phyloP scores from a whole-genome alignment of 2,113 vertebrate species.

The Tenebrosternarchus preto region DNA sequence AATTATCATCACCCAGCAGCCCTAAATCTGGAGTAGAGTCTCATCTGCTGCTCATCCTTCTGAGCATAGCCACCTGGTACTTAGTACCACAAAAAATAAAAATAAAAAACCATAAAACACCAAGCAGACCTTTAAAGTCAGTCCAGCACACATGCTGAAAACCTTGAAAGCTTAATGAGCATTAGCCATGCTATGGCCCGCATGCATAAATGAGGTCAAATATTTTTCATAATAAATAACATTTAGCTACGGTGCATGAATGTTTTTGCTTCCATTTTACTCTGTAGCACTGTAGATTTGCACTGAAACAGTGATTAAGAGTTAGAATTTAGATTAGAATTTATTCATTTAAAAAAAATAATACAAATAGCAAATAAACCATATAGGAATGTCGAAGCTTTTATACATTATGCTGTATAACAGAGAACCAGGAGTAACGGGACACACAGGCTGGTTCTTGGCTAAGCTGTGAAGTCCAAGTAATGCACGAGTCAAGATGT shows the following conservation, averaged over 20 bases:
- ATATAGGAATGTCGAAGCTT: background rate
- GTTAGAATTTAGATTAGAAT: background rate
- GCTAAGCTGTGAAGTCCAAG: background rate
- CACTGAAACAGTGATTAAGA: background rate
- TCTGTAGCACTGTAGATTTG: background rate
- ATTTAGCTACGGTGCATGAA: background rate
- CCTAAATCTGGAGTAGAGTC: conserved; percentile 57
- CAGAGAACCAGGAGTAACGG: background rate
- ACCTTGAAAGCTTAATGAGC: conserved; percentile 38
- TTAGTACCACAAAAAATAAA: conserved; percentile 49
- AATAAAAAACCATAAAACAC: background rate
- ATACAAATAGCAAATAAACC: background rate
- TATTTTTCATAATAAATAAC: background rate
- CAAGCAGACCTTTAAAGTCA: conserved; percentile 6
- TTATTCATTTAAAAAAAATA: background rate
- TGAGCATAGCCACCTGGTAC: conserved; percentile 68
- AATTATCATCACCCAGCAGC: conserved; percentile 60
- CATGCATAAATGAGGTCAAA: conserved; percentile 5
- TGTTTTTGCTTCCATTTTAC: background rate
- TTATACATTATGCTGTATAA: background rate
- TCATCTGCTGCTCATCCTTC: conserved; percentile 62
- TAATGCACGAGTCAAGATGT: background rate
- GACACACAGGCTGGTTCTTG: background rate
- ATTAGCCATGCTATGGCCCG: background rate
- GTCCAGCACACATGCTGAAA: conserved; percentile 31